Percentiles rank a stretch among this genome's conserved stretches.
These are phyloP conservation scores for Emmelina monodactyla DNA, from an alignment of 2,888 invertebrate species.

Conservation along the genomic window DNA sequence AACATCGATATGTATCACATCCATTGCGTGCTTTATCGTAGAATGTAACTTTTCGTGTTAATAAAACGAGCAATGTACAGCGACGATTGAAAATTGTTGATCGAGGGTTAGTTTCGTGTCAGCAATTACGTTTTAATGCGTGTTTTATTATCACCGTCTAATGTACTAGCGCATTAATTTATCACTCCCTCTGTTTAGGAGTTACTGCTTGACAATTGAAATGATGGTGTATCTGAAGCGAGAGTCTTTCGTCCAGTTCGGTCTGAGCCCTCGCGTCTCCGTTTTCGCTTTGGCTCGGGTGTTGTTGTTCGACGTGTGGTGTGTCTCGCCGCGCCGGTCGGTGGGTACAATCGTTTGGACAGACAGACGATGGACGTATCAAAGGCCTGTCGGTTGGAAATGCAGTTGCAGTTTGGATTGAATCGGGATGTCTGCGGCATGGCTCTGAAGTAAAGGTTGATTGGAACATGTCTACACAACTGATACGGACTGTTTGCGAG, in stretches of 20 bases:
- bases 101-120: slow-evolving; percentile 28
- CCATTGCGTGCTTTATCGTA: slow-evolving; percentile 29
- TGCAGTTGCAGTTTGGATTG: slow-evolving; percentile 61
- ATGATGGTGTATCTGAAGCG: slow-evolving; percentile 48
- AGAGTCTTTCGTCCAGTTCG: slow-evolving; percentile 24
- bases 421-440: slow-evolving; percentile 58
- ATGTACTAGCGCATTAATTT: slow-evolving; percentile 62
- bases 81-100: slow-evolving; percentile 6
- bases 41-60: background rate
- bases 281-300: slow-evolving; percentile 19
- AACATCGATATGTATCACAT: slow-evolving; percentile 19
- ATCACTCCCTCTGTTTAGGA: slow-evolving; percentile 59
- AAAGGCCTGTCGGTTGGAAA: slow-evolving; percentile 57
- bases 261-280: slow-evolving; percentile 25
- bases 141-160: slow-evolving; percentile 64
- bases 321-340: slow-evolving; percentile 32
- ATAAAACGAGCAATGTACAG: background rate
- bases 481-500: slow-evolving; percentile 37
- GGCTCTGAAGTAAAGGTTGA: slow-evolving; percentile 51
- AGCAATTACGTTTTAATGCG: slow-evolving; percentile 61
- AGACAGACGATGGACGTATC: slow-evolving; percentile 65
- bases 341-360: slow-evolving; percentile 53
- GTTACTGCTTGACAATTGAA: slow-evolving; percentile 58
- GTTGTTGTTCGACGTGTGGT: slow-evolving; percentile 15
- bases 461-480: slow-evolving; percentile 50